phyloP scores from a whole-genome alignment of 2,888 invertebrate genomes.

The Eutolmus rufibarbis region DNA sequence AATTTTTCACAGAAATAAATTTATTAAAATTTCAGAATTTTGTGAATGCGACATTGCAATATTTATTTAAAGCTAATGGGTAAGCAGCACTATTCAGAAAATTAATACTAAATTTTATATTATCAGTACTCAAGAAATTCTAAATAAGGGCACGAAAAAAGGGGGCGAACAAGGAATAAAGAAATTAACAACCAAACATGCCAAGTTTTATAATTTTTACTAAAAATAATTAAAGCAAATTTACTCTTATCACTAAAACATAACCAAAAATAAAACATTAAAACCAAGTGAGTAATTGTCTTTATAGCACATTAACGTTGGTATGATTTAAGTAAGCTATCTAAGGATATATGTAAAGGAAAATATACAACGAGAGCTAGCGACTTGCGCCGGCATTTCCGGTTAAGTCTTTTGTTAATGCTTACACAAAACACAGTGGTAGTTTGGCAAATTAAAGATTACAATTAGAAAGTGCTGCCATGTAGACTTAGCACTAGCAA shows the following conservation, averaged over 20 bases:
- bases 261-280: conserved; percentile 8
- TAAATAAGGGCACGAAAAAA: not conserved
- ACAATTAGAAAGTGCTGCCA: not conserved
- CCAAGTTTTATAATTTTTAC: not conserved
- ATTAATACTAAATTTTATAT: not conserved
- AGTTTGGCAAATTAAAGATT: not conserved
- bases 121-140: not conserved
- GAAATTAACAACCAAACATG: not conserved
- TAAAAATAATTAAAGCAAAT: conserved; percentile 4
- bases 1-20: not conserved
- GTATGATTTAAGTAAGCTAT: conserved; percentile 2
- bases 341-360: not conserved
- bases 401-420: not conserved
- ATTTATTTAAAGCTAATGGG: too few species aligned
- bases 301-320: conserved; percentile 1
- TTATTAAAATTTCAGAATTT: not conserved
- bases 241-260: conserved; percentile 8
- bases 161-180: not conserved
- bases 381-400: not conserved
- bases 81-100: not conserved
- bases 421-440: not conserved
- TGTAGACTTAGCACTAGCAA: not conserved
- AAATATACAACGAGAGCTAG: not conserved
- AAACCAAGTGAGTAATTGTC: not conserved
- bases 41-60: too few species aligned